Base-by-base conservation (phyloP, 2,113 vertebrate genomes). In the Philantomba maxwellii region DNA sequence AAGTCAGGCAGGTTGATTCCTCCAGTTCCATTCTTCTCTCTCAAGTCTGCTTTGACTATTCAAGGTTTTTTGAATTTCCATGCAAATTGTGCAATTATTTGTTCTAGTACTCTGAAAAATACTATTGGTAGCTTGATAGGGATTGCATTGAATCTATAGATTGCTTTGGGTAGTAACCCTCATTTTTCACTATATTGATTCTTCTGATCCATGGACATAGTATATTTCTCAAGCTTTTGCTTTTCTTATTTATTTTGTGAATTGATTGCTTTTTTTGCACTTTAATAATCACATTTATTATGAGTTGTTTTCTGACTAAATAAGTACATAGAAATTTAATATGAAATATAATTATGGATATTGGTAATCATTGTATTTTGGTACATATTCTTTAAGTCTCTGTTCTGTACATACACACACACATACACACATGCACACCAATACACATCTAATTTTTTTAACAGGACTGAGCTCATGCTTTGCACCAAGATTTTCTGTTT, bases 191-290 rank as follows among this genome's bases (percentile, higher is more conserved):
- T 73, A 39, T 73, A 39, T 6, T 73, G n/a, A 73, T 39, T 66
- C 33, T 70, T 70, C n/a, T 73, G n/a, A 73, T 23, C 17, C n/a
- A 39, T 39, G 21, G 25, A 23, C n/a, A 39, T 73, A 36, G n/a
- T 39, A 6, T 73, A 25, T 39, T 39, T 39, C n/a, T 73, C 66
- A 73, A 36, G n/a, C 8, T 9, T 78, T 78, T 78, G 5, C 8
- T 83, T 58, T 87, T 80, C 77, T 82, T n/a, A 87, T 45, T 81
- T 55, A 87, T 93, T 87, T 39, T 25, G 12, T 88, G 33, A 94
- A 49, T 78, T 49, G 26, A 30, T 78, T 30, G 30, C 5, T 19
- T 47, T 77, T 78, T 30, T 78, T 47, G 7, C 15, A 30, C 75
- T 78, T 33, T 13, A 45, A 77, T 80, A 49, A 55, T 28, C 73